These are phyloP conservation scores for Galerucella nymphaeae DNA, from an alignment of 2,888 invertebrate genomes.

Conservation along the genomic window DNA sequence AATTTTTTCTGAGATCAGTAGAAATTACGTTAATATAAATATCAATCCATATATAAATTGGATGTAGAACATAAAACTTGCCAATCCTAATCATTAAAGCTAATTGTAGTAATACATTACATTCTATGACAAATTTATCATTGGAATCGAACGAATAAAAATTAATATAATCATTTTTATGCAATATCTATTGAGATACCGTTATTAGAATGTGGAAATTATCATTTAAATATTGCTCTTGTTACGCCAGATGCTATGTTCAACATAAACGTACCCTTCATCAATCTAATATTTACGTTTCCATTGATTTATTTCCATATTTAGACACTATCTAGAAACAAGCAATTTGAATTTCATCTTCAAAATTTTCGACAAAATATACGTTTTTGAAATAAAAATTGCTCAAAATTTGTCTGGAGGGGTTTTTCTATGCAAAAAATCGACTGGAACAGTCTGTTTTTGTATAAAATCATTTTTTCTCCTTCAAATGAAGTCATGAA, in stretches of 20 bases:
- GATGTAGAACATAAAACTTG: not conserved
- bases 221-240: constrained; percentile 1
- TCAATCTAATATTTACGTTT: not conserved
- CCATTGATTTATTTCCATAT: too few relatives aligned
- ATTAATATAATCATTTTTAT: constrained; percentile 30
- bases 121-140: constrained; percentile 39
- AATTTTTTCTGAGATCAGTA: not conserved
- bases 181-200: not conserved
- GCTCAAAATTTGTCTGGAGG: too few relatives aligned
- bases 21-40: not conserved
- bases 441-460: too few relatives aligned
- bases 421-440: too few relatives aligned
- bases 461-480: too few relatives aligned
- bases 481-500: too few relatives aligned
- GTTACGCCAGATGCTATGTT: not conserved
- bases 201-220: not conserved
- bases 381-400: too few relatives aligned
- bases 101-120: constrained; percentile 35
- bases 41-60: not conserved
- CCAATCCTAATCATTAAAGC: not conserved
- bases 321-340: too few relatives aligned
- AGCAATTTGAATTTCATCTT: too few relatives aligned
- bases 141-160: constrained; percentile 29
- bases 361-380: too few relatives aligned
- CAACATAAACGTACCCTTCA: not conserved